Conservation (phyloP, 2,888 invertebrate species). For the Chrysopilus asiliformis region DNA sequence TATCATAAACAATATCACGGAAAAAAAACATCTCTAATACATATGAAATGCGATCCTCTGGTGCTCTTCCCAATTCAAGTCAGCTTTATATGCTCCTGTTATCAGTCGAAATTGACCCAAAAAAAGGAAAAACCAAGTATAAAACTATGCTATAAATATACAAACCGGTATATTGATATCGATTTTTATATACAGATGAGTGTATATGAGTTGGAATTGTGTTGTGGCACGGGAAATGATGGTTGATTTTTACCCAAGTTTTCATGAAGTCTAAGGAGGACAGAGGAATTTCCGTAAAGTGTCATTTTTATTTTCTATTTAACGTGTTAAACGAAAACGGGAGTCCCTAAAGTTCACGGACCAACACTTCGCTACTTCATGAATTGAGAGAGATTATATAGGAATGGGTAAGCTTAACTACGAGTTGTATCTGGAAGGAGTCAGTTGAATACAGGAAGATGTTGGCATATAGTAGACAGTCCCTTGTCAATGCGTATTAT, state of each 20-base stretch:
- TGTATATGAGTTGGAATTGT: too few species aligned
- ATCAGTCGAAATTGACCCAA: slow-evolving; percentile 4
- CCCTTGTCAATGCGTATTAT: too few species aligned
- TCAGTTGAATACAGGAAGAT: too few species aligned
- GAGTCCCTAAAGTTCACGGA: slow-evolving; percentile 5
- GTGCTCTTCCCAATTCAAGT: slow-evolving; percentile 5
- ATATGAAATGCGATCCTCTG: slow-evolving; percentile 12
- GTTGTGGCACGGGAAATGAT: slow-evolving; percentile 2
- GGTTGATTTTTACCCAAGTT: slow-evolving; percentile 4
- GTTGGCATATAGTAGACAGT: too few species aligned
- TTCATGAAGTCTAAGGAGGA: slow-evolving; percentile 4
- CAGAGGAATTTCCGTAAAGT: slow-evolving; percentile 6
- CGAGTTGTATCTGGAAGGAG: too few species aligned
- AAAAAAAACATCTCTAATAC: slow-evolving; percentile 13
- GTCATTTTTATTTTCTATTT: slow-evolving; percentile 11
- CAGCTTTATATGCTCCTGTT: slow-evolving; percentile 13
- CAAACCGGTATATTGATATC: too few species aligned
- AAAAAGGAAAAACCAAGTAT: slow-evolving; percentile 4
- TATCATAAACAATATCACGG: too few species aligned
- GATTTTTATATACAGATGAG: too few species aligned
- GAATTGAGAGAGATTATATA: too few species aligned
- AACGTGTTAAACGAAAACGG: slow-evolving; percentile 8
- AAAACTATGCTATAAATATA: slow-evolving; percentile 3
- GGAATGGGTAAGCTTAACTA: too few species aligned
- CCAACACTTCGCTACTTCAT: too few species aligned